These are phyloP conservation scores for Antrozous pallidus DNA, from an alignment of 2,797 vertebrate species.

Conservation along the genomic window DNA sequence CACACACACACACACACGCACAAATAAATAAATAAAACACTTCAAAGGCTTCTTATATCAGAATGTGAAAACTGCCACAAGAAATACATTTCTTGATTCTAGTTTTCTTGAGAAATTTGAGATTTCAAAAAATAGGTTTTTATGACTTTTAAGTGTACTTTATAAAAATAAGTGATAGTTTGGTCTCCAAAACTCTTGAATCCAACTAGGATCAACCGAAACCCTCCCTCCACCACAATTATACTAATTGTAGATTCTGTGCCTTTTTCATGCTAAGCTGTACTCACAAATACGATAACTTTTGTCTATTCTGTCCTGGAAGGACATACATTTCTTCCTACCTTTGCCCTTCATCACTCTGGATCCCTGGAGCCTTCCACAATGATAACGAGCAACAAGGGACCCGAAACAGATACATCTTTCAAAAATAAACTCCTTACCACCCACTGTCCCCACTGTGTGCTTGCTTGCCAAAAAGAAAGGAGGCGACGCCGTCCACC, in stretches of 20 bases:
- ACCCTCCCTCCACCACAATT: neutral
- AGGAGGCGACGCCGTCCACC: neutral
- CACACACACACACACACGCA: no score
- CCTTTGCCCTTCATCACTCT: neutral
- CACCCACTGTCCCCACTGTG: rapidly evolving
- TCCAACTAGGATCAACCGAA: neutral
- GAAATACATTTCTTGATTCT: neutral
- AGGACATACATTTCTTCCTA: neutral
- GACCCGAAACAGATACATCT: neutral
- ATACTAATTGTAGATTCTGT: neutral
- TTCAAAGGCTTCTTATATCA: neutral
- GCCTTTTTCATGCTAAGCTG: neutral
- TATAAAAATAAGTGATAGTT: slow-evolving; percentile 20
- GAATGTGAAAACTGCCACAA: slow-evolving; percentile 8
- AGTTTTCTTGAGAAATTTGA: slow-evolving; percentile 8
- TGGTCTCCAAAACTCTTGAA: neutral
- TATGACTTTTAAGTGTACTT: neutral
- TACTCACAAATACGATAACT: neutral
- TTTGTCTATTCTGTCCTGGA: neutral
- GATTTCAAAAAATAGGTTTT: neutral
- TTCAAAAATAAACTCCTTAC: neutral
- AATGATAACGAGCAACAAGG: neutral
- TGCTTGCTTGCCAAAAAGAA: neutral
- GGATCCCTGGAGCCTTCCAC: neutral
- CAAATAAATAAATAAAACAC: no score